Evolutionary conservation across 2,888 invertebrate genomes (phyloP).

Genomic region (Scotopteryx bipunctaria): DNA sequence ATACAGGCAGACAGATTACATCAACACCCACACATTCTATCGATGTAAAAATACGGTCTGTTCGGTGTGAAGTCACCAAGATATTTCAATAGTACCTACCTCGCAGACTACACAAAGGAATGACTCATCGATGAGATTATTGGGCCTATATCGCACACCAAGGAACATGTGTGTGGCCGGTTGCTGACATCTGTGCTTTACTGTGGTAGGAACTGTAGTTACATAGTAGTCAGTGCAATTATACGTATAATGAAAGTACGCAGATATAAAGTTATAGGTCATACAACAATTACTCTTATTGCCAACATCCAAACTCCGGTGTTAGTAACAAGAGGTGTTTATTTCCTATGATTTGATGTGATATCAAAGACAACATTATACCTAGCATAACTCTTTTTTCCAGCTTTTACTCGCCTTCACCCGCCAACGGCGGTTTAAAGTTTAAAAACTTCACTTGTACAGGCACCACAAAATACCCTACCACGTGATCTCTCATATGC

Average conservation of each 20-base stretch:
- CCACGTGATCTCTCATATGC: slow-evolving; percentile 58
- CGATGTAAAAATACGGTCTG: slow-evolving; percentile 49
- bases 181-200: slow-evolving; percentile 16
- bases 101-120: slow-evolving; percentile 58
- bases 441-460: slow-evolving; percentile 57
- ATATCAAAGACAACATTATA: no score
- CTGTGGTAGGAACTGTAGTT: no score
- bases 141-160: slow-evolving; percentile 57
- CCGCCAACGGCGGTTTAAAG: slow-evolving; percentile 35
- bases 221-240: no score
- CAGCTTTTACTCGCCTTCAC: slow-evolving; percentile 37
- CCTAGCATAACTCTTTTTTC: no score
- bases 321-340: no score
- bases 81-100: slow-evolving; percentile 47
- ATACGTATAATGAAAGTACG: no score
- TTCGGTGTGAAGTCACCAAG: slow-evolving; percentile 44
- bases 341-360: no score
- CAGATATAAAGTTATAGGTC: no score
- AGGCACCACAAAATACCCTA: slow-evolving; percentile 59
- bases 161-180: slow-evolving; percentile 39
- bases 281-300: no score
- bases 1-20: slow-evolving; percentile 42
- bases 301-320: no score
- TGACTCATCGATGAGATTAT: slow-evolving; percentile 71
- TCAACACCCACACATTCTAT: slow-evolving; percentile 48